A percentile compares a stretch with the other conserved stretches of the same genome.
phyloP scores from a whole-genome alignment of 2,113 vertebrate species.

The Morone chrysops region DNA sequence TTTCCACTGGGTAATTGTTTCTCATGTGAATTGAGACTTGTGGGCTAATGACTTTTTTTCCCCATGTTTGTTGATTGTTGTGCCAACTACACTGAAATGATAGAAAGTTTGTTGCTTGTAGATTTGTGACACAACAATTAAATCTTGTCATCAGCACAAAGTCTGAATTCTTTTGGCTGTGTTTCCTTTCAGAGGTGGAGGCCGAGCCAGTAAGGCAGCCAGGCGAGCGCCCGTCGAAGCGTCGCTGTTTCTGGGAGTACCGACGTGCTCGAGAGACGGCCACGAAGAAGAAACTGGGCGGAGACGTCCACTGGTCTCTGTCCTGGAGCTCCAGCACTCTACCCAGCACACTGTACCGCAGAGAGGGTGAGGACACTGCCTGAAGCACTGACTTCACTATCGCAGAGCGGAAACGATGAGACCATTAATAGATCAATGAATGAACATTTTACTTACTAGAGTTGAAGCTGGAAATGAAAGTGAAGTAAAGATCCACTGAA shows the following conservation, averaged over 20 bases:
- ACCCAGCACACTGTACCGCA: conserved; percentile 84
- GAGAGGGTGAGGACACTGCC: conserved; percentile 70
- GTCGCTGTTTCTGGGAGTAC: conserved; percentile 85
- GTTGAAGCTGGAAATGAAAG: neutral
- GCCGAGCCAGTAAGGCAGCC: conserved; percentile 63
- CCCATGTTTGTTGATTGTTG: neutral
- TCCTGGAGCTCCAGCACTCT: conserved; percentile 85
- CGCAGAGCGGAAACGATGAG: neutral
- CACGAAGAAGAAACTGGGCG: conserved; percentile 68
- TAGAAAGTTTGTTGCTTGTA: too few relatives aligned
- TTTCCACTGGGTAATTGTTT: neutral
- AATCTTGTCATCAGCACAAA: too few relatives aligned
- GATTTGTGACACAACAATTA: neutral
- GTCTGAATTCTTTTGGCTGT: neutral
- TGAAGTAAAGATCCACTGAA: neutral
- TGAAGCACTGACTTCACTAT: neutral
- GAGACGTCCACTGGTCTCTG: conserved; percentile 80
- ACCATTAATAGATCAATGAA: neutral
- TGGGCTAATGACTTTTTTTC: neutral
- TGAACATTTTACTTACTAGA: neutral
- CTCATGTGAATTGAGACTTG: neutral
- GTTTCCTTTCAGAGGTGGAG: conserved; percentile 68
- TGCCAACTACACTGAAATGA: too few relatives aligned
- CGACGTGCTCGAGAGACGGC: conserved; percentile 70
- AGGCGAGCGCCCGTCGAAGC: conserved; percentile 75